Evolutionary conservation across 2,797 vertebrate species (phyloP).

Genomic region (Gymnothorax javanicus): DNA sequence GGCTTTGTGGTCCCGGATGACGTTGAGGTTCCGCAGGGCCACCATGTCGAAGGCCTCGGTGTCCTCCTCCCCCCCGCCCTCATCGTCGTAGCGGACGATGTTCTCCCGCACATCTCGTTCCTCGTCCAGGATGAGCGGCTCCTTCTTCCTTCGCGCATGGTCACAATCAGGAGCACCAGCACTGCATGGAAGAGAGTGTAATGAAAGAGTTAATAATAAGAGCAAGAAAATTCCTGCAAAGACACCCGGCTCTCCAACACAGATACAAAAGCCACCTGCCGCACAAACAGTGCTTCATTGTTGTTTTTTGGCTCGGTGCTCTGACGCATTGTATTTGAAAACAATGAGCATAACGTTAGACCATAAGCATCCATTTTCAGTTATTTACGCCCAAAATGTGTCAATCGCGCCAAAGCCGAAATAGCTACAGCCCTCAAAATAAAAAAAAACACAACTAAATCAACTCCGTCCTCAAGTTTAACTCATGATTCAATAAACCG

Average conservation of each 20-base stretch:
- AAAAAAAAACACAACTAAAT: no score
- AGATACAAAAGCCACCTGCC: no score
- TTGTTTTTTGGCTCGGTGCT: no score
- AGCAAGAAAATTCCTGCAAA: no score
- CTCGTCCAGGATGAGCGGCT: constrained; percentile 85
- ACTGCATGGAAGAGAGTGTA: constrained; percentile 58
- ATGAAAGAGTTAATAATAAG: neutral
- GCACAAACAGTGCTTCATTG: no score
- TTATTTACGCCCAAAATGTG: no score
- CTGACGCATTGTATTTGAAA: no score
- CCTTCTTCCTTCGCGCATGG: constrained; percentile 84
- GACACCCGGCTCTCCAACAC: neutral
- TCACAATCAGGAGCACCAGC: constrained; percentile 81
- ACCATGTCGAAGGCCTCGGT: constrained; percentile 90
- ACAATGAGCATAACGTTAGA: no score
- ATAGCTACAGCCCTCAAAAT: no score
- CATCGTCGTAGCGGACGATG: constrained; percentile 87
- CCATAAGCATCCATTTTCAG: no score
- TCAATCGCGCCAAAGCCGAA: no score
- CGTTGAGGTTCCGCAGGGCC: constrained; percentile 81
- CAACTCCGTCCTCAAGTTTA: no score
- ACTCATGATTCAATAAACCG: neutral
- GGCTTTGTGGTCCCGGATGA: constrained; percentile 74
- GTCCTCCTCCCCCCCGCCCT: constrained; percentile 91
- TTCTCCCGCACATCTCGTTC: constrained; percentile 87